phyloP scores from a whole-genome alignment of 1,140 invertebrate species.

The Drosophila biarmipes region DNA sequence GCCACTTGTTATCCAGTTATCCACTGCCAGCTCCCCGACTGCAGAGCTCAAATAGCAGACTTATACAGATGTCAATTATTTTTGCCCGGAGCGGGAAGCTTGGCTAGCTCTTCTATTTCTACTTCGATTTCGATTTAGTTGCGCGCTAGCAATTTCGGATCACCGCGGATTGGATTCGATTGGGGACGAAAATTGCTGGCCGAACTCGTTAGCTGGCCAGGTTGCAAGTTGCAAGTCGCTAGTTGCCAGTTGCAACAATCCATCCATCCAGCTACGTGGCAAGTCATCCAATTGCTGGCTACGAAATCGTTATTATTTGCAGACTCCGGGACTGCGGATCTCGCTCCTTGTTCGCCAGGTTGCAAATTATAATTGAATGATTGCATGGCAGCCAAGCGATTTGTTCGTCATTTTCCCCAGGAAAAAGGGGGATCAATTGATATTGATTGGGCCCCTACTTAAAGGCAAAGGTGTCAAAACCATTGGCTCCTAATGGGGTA shows the following conservation, averaged over 20 bases:
- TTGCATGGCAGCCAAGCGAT: conserved; percentile 73
- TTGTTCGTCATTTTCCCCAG: conserved; percentile 71
- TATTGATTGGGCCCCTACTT: conserved; percentile 54
- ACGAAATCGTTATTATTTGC: conserved; percentile 60
- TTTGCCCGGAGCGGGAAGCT: conserved; percentile 52
- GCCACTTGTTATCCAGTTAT: conserved; percentile 65
- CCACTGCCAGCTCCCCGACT: not conserved
- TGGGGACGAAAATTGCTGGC: conserved; percentile 57
- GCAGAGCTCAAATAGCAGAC: conserved; percentile 61
- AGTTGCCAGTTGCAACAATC: conserved; percentile 59
- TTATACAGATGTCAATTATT: conserved; percentile 82
- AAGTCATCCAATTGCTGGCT: conserved; percentile 75
- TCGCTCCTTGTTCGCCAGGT: conserved; percentile 35
- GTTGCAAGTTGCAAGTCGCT: conserved; percentile 28
- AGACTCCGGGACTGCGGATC: conserved; percentile 37
- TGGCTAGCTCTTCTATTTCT: conserved; percentile 44
- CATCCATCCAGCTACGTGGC: conserved; percentile 61
- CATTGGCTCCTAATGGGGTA: conserved; percentile 56
- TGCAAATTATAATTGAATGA: conserved; percentile 81
- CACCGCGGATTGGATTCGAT: conserved; percentile 48
- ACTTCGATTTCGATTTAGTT: conserved; percentile 52
- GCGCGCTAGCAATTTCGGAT: conserved; percentile 62
- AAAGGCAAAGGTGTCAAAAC: conserved; percentile 71
- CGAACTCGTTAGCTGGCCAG: conserved; percentile 57
- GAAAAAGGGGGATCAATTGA: conserved; percentile 53